phyloP scores from a whole-genome alignment of 2,797 vertebrate genomes.

The Sphenodon punctatus region DNA sequence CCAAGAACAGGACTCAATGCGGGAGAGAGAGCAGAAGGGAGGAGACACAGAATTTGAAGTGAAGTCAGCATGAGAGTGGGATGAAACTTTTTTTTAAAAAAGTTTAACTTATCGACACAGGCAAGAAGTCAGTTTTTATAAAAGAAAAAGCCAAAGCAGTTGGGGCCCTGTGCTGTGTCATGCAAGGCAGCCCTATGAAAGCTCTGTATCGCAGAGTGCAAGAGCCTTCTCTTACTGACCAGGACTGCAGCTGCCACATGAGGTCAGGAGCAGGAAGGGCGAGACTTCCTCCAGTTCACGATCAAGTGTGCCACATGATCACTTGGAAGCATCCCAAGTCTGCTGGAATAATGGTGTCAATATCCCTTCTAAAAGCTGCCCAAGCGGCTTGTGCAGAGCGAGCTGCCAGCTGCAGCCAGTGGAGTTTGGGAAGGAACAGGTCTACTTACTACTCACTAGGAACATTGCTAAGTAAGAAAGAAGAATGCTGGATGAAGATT shows the following conservation, averaged over 20 bases:
- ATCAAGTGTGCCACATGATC: neutral
- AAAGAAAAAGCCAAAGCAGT: neutral
- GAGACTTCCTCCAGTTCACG: neutral
- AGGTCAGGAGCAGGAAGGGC: neutral
- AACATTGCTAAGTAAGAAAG: neutral
- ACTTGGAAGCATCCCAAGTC: neutral
- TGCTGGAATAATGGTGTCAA: neutral
- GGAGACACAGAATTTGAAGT: too few relatives aligned
- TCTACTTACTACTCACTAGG: neutral
- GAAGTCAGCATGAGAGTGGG: too few relatives aligned
- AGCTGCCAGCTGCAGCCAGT: rapidly evolving
- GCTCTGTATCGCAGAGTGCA: neutral
- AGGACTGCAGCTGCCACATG: neutral
- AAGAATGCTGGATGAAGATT: neutral
- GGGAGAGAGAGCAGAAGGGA: neutral
- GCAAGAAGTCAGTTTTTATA: too few relatives aligned
- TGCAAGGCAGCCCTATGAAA: neutral
- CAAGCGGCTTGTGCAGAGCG: neutral
- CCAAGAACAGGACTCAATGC: too few relatives aligned
- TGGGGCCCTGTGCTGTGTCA: neutral
- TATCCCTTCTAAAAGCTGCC: neutral
- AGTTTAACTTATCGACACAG: too few relatives aligned
- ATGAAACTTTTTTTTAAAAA: too few relatives aligned
- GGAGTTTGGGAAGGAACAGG: neutral
- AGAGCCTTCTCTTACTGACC: neutral